These are phyloP conservation scores for Tauraco hartlaubi DNA, from an alignment of 2,797 vertebrate genomes.

Conservation along the genomic window DNA sequence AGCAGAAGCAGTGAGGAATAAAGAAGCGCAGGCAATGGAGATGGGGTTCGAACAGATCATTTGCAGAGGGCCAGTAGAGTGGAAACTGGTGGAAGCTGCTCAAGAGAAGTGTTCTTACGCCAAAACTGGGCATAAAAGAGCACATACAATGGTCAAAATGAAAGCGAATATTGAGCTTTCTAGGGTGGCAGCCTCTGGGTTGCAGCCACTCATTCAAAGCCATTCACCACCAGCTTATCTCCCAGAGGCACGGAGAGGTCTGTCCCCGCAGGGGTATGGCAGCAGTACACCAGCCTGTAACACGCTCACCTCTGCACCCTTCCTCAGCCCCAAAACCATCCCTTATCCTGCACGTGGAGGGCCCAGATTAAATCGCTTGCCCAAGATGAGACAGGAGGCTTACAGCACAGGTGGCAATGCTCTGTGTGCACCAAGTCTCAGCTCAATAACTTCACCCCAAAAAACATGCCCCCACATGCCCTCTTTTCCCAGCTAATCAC, in stretches of 20 bases:
- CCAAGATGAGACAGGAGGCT: background rate
- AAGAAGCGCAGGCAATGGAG: background rate
- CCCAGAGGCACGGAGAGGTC: background rate
- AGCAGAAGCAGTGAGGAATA: background rate
- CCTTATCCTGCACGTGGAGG: background rate
- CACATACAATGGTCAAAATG: background rate
- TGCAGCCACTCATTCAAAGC: background rate
- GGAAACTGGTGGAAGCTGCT: background rate
- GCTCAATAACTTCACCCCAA: background rate
- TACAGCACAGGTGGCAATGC: background rate
- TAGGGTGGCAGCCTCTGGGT: background rate
- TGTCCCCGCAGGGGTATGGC: background rate
- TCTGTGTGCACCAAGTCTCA: background rate
- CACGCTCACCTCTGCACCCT: background rate
- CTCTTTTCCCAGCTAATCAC: background rate
- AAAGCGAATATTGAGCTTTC: no score
- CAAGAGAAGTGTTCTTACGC: background rate
- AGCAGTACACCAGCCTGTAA: background rate
- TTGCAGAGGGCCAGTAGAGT: background rate
- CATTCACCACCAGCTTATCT: accelerated
- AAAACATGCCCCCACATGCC: background rate
- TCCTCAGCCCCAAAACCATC: background rate
- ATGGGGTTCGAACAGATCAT: background rate
- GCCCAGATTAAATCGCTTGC: background rate
- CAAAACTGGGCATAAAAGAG: background rate